Evolutionary conservation across 2,113 vertebrate genomes (phyloP), one percentile per base, ranked within the genome.

Genomic region (Odontophorus gujanensis): DNA sequence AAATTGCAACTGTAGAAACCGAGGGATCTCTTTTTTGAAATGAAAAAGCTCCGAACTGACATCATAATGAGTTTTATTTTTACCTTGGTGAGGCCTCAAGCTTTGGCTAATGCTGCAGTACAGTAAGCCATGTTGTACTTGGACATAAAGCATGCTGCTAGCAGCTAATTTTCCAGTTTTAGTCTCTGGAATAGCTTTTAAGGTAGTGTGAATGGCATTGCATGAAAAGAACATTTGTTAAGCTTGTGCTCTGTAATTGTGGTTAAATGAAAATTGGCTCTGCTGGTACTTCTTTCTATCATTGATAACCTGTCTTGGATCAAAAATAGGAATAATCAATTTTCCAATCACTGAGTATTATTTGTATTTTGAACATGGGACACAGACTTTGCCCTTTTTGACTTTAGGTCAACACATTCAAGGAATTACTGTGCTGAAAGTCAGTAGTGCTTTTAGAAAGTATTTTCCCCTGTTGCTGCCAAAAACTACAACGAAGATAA

Each of bases 141-240:
- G 87, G 94, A 96, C 92, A 38, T 76, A 42, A 50, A 66, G 7
- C 38, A 2, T 95, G 58, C 85, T 67, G 85, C 85, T 79, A 73
- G 75, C 85, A 87, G 85, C 76, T 95, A 8, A 87, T 91, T 94
- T 95, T 95, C 87, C 94, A 89, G 63, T 73, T 58, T 77, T 59
- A 85, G 32, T 85, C 28, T 57, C 40, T 95, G 85, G 81, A 80
- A 96, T 72, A 28, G 63, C 34, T 80, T 92, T 55, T 87, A 59
- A 80, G 24, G 32, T 55, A 26, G 8, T 24, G 32, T 2, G 18
- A 86, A 47, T 51, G 59, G 47, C 32, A 21, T 48, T n/a, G 34
- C 55, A 82, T 77, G 75, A 91, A 85, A 87, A 87, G 81, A 63
- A 9, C 34, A 36, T 71, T 89, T 89, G 69, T 89, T 79, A 62